Evolutionary conservation across 2,797 vertebrate species (phyloP).

Genomic region (Champsocephalus esox): DNA sequence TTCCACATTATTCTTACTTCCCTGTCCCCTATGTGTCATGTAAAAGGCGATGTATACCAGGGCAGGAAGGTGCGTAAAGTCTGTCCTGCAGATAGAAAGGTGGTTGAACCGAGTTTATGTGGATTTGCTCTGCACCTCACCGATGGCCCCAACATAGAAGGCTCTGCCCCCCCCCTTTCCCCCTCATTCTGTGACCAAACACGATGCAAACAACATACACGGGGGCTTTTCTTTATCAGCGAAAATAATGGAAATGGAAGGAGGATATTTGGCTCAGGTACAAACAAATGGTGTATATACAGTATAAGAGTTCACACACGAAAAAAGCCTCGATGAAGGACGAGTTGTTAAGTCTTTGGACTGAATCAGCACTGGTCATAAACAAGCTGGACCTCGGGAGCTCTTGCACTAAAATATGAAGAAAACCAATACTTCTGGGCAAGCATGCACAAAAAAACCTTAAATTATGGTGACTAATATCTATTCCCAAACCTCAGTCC

Average conservation of each 20-base stretch:
- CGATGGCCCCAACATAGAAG: slow-evolving; percentile 35
- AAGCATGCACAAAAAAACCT: slow-evolving; percentile 4
- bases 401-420: slow-evolving; percentile 32
- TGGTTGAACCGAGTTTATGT: slow-evolving; percentile 47
- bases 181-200: slow-evolving; percentile 56
- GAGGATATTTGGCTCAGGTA: slow-evolving; percentile 51
- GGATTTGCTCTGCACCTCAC: slow-evolving; percentile 46
- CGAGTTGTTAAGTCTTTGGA: slow-evolving; percentile 42
- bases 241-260: slow-evolving; percentile 45
- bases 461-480: slow-evolving; percentile 22
- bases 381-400: slow-evolving; percentile 53
- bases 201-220: slow-evolving; percentile 60
- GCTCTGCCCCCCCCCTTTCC: background rate
- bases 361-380: slow-evolving; percentile 41
- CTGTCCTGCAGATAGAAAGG: slow-evolving; percentile 37
- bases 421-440: slow-evolving; percentile 13
- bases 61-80: slow-evolving; percentile 18
- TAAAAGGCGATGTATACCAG: slow-evolving; percentile 8
- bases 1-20: background rate
- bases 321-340: slow-evolving; percentile 29
- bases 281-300: slow-evolving; percentile 55
- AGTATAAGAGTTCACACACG: slow-evolving; percentile 44
- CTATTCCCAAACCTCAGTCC: background rate
- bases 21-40: background rate
- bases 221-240: slow-evolving; percentile 53